A percentile compares a stretch with the other conserved stretches of the same genome.
These are phyloP conservation scores for Charanyca ferruginea DNA, from an alignment of 2,888 invertebrate species.

Conservation along the genomic window DNA sequence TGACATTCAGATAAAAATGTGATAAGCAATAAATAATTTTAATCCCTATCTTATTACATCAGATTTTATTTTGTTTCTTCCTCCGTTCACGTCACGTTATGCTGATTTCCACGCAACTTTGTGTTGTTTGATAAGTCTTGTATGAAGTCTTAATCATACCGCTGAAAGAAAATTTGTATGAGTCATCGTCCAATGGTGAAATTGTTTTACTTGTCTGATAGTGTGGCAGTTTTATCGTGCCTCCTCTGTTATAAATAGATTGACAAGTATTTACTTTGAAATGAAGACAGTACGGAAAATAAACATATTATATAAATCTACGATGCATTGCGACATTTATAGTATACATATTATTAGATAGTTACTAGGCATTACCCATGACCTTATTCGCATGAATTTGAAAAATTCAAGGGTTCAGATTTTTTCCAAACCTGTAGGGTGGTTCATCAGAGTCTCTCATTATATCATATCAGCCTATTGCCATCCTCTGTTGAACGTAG, in stretches of 20 bases:
- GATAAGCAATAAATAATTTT: conserved; percentile 33
- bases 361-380: no score
- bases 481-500: no score
- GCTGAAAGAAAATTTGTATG: conserved; percentile 33
- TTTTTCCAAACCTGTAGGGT: no score
- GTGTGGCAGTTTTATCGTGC: conserved; percentile 38
- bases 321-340: conserved; percentile 5
- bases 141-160: conserved; percentile 20
- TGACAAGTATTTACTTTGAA: conserved; percentile 16
- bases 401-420: not conserved
- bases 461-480: no score
- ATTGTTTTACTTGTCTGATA: conserved; percentile 31
- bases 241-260: conserved; percentile 37
- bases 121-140: conserved; percentile 35
- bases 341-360: not conserved
- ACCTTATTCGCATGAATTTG: not conserved
- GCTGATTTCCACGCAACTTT: conserved; percentile 53
- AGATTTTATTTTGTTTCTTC: conserved; percentile 24
- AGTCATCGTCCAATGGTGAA: conserved; percentile 41
- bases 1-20: conserved; percentile 30
- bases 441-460: no score
- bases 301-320: not conserved
- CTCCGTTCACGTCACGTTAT: conserved; percentile 34
- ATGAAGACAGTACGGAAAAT: conserved; percentile 22
- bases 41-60: conserved; percentile 43